phyloP scores from a whole-genome alignment of 23 tunicate species.

The Botrylloides violaceus region DNA sequence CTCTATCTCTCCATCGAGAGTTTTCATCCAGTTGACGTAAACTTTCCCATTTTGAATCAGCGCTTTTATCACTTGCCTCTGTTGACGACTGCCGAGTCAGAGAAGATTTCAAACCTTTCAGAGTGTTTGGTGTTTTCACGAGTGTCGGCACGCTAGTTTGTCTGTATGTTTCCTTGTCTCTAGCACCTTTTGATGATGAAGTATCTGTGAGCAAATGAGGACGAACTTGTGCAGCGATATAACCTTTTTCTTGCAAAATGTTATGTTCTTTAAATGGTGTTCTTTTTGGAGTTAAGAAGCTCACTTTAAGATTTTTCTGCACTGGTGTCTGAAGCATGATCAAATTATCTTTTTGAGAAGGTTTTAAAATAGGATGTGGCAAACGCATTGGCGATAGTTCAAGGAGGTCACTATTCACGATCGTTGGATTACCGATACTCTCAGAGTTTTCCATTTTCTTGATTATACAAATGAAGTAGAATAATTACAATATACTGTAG shows the following conservation, averaged over 20 bases:
- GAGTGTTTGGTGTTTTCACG: background rate
- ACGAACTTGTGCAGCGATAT: background rate
- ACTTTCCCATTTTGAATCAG: conserved; percentile 5
- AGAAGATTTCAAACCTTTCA: background rate
- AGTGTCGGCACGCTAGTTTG: background rate
- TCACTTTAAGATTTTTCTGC: conserved; percentile 59
- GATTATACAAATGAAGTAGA: too few relatives aligned
- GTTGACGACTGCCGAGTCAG: background rate
- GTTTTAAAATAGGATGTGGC: conserved; percentile 44
- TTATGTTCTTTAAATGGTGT: conserved; percentile 26
- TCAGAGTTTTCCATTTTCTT: conserved; percentile 13
- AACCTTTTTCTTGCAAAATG: too few relatives aligned
- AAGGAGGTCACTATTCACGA: conserved; percentile 13
- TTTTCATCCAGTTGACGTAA: conserved; percentile 31
- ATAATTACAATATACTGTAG: too few relatives aligned
- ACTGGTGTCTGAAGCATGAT: conserved; percentile 59
- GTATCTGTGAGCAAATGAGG: background rate
- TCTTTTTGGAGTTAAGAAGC: conserved; percentile 50
- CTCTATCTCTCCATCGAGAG: conserved; percentile 47
- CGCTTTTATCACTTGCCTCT: background rate
- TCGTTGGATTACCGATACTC: background rate
- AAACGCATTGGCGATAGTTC: conserved; percentile 21
- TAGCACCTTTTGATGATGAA: background rate
- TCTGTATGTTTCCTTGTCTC: background rate
- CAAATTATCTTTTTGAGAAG: conserved; percentile 40